Percentiles rank a stretch among this genome's conserved stretches.
phyloP scores from a whole-genome alignment of 1,140 invertebrate genomes.

The Temnothorax curvispinosus region DNA sequence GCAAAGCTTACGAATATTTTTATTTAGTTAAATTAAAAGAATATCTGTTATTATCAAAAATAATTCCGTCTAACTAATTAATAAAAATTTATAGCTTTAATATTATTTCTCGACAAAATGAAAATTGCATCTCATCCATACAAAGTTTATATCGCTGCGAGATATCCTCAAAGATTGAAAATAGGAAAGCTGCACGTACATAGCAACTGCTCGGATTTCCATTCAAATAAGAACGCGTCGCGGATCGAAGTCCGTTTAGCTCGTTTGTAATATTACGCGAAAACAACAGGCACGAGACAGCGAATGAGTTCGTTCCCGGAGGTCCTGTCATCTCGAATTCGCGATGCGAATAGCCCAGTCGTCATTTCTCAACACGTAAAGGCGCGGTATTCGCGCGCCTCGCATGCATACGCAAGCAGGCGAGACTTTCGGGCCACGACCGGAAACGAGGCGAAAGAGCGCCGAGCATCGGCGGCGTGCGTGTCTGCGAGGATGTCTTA shows the following conservation, averaged over 20 bases:
- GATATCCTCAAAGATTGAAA: conserved; percentile 11
- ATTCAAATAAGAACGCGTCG: conserved; percentile 49
- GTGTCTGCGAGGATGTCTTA: conserved; percentile 48
- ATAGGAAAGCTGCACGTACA: background rate
- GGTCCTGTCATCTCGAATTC: conserved; percentile 49
- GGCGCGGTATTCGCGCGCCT: conserved; percentile 20
- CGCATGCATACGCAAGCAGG: conserved; percentile 55
- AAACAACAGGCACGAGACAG: conserved; percentile 4
- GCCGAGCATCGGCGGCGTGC: conserved; percentile 32
- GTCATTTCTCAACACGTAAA: conserved; percentile 60
- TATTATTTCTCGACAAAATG: background rate
- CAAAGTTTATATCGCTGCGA: background rate
- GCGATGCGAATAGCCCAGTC: conserved; percentile 42
- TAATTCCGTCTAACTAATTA: background rate
- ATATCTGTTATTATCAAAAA: background rate
- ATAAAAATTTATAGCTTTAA: background rate
- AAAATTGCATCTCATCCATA: background rate
- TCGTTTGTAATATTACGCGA: conserved; percentile 39
- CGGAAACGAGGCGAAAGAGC: conserved; percentile 27
- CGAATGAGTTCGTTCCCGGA: background rate
- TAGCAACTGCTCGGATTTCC: conserved; percentile 10
- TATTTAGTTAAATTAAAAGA: background rate
- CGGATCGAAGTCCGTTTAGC: conserved; percentile 48
- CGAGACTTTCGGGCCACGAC: conserved; percentile 24
- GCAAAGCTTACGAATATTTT: background rate